A percentile compares a stretch with the other conserved stretches of the same genome.
These are phyloP conservation scores for Nomada fabriciana DNA, from an alignment of 2,888 invertebrate species.

Conservation along the genomic window DNA sequence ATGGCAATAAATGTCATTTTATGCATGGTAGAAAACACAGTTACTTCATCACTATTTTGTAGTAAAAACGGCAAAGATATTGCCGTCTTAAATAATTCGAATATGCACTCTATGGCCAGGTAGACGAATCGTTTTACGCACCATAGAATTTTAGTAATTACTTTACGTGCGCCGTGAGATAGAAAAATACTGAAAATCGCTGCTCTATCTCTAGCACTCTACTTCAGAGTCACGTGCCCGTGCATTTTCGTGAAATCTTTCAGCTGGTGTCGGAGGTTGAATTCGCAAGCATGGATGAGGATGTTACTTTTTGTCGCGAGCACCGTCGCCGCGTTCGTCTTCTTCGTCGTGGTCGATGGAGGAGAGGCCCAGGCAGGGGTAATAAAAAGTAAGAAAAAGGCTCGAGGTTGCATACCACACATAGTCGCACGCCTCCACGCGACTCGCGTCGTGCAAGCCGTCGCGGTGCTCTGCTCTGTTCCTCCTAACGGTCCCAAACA, in stretches of 20 bases:
- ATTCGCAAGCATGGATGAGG: conserved; percentile 60
- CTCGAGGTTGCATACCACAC: conserved; percentile 75
- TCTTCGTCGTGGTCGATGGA: conserved; percentile 28
- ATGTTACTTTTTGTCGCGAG: conserved; percentile 65
- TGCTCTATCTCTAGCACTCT: too few relatives aligned
- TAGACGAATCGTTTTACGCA: too few relatives aligned
- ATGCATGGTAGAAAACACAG: too few relatives aligned
- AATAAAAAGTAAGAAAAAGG: conserved; percentile 77
- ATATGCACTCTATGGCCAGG: too few relatives aligned
- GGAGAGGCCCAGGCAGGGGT: conserved; percentile 54
- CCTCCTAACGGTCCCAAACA: conserved; percentile 51
- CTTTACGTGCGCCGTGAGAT: too few relatives aligned
- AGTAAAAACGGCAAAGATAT: too few relatives aligned
- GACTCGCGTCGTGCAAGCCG: conserved; percentile 71
- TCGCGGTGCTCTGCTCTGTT: conserved; percentile 45
- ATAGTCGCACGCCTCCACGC: conserved; percentile 80
- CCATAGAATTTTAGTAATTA: too few relatives aligned
- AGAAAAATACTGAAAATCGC: too few relatives aligned
- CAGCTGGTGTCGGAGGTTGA: conserved; percentile 3
- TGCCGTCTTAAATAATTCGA: too few relatives aligned
- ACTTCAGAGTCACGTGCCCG: too few relatives aligned
- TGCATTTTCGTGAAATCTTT: conserved; percentile 9
- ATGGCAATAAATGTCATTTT: too few relatives aligned
- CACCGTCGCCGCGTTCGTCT: conserved; percentile 40
- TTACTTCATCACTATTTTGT: too few relatives aligned